These are phyloP conservation scores for Tortrix viridana DNA, from an alignment of 2,888 invertebrate genomes.

Conservation along the genomic window DNA sequence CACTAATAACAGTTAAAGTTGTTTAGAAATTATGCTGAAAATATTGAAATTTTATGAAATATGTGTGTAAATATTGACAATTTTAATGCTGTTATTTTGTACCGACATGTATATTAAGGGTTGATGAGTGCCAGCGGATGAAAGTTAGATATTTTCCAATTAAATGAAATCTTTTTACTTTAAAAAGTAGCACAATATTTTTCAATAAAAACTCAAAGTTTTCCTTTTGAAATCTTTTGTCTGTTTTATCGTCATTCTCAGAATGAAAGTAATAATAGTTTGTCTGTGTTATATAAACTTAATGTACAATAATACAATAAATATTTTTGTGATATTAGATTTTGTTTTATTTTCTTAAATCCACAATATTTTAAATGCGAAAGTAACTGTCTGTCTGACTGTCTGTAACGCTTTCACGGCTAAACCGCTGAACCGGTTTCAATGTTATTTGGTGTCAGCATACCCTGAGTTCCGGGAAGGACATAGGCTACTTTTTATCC, in stretches of 20 bases:
- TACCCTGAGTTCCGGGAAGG: no score
- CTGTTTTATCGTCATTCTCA: slow-evolving; percentile 58
- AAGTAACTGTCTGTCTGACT: no score
- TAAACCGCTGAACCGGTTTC: no score
- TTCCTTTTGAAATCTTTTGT: slow-evolving; percentile 65
- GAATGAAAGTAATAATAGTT: slow-evolving; percentile 64
- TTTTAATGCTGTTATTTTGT: slow-evolving; percentile 56
- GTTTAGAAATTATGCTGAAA: slow-evolving; percentile 10
- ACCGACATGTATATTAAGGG: slow-evolving; percentile 47
- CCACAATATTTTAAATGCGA: no score
- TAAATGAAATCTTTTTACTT: slow-evolving; percentile 46
- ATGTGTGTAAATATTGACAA: slow-evolving; percentile 48
- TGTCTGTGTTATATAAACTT: slow-evolving; percentile 74
- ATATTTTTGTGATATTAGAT: slow-evolving; percentile 77
- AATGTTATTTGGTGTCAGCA: no score
- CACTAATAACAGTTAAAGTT: neutral
- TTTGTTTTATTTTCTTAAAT: slow-evolving; percentile 44
- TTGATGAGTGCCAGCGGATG: slow-evolving; percentile 9
- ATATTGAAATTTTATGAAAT: slow-evolving; percentile 7
- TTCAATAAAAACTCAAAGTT: slow-evolving; percentile 48
- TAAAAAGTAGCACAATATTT: slow-evolving; percentile 65
- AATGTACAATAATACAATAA: slow-evolving; percentile 79
- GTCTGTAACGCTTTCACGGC: no score
- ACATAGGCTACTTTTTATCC: no score
- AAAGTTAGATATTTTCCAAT: slow-evolving; percentile 17